Conservation (phyloP, 2,888 invertebrate genomes). For the Tridacna crocea region DNA sequence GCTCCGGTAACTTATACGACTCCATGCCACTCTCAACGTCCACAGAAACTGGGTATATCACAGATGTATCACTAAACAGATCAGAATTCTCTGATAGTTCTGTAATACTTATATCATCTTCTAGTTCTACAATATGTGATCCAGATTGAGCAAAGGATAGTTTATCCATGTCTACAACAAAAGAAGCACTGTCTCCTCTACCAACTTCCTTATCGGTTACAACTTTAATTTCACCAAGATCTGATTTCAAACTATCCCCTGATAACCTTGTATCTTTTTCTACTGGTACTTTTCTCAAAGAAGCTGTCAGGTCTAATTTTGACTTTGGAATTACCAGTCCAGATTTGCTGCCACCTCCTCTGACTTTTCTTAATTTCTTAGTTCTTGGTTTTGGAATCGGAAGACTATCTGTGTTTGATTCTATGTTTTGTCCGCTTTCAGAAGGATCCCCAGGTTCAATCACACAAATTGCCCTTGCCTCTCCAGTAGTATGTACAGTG, state of each 20-base stretch:
- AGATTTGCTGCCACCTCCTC: constrained; percentile 15
- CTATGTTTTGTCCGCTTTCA: neutral
- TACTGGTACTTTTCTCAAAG: neutral
- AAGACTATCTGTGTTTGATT: constrained; percentile 18
- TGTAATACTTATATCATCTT: constrained; percentile 57
- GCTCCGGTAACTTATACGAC: constrained; percentile 39
- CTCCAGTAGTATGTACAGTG: neutral
- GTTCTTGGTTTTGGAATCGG: constrained; percentile 38
- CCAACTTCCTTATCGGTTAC: neutral
- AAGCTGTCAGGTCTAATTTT: neutral
- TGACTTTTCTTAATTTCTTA: constrained; percentile 36
- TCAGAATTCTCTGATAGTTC: constrained; percentile 45
- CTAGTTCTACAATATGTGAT: constrained; percentile 63
- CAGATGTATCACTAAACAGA: constrained; percentile 48
- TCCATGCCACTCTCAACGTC: constrained; percentile 47
- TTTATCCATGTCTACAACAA: constrained; percentile 55
- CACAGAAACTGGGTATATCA: constrained; percentile 30
- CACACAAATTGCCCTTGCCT: constrained; percentile 5
- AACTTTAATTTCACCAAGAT: constrained; percentile 13
- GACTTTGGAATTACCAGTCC: neutral
- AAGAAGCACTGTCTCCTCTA: constrained; percentile 34
- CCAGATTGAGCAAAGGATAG: constrained; percentile 44
- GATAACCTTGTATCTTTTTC: neutral
- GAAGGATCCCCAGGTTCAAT: constrained; percentile 3
- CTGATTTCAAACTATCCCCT: neutral